Evolutionary conservation across 2,113 vertebrate species (phyloP), one percentile per base, ranked within the genome.

Genomic region (Donacobius atricapilla): DNA sequence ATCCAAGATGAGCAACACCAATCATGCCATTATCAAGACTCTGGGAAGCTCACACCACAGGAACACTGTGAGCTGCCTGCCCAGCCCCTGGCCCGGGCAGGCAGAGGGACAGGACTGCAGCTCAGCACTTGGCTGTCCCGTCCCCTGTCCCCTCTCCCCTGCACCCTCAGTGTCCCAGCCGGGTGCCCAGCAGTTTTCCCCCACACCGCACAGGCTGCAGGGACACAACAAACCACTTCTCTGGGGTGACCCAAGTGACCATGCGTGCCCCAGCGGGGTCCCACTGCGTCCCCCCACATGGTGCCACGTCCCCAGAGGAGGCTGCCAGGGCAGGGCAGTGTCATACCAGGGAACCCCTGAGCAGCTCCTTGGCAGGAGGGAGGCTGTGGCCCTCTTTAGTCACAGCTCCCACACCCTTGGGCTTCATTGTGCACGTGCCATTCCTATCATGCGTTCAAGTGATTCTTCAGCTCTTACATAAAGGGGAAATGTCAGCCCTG

Each of bases 391-490:
- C 68, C 80, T 69, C 91, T 35, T 95, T 85, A 97, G 91, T 94
- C 92, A 96, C 17, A 6, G 60, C 65, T 90, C 72, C 84, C 89
- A 91, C 94, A 80, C 83, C 95, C 94, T 71, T 77, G 4, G 90
- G 79, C 89, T 94, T 82, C 60, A 85, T 50, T 90, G 90, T 65
- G 61, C 96, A 96, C 51, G 63, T 96, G 90, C 93, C 94, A 91
- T 77, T 90, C 89, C 91, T 70, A 44, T 77, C 83, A 50, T n/a
- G 68, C 68, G 50, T 72, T 95, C 40, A 94, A 93, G 97, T 39
- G 76, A 89, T 87, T 89, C 94, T 91, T 40, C 87, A 94, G 68
- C 57, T 79, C 83, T 96, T 97, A 97, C 87, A 96, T 91, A 93
- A 95, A 94, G 85, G 73, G 54, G 39, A 81, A 92, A 92, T 18